Conservation (phyloP, 2,888 invertebrate genomes). For the Hylaea fasciaria region DNA sequence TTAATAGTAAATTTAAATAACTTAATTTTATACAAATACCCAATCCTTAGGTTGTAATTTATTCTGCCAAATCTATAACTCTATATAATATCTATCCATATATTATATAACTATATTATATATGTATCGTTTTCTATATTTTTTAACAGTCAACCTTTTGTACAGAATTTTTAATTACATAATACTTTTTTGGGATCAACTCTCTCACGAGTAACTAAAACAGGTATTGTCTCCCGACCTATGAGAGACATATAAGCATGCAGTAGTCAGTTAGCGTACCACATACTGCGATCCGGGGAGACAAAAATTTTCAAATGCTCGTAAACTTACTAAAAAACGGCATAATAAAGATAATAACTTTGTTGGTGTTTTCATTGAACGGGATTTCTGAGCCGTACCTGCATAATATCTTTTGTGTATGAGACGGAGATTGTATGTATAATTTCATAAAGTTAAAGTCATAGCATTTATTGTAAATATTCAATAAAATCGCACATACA, state of each 20-base stretch:
- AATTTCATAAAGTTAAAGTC: neutral
- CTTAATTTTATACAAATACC: no score
- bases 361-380: conserved; percentile 34
- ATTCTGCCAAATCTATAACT: no score
- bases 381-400: conserved; percentile 25
- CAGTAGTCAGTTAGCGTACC: conserved; percentile 38
- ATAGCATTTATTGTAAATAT: no score
- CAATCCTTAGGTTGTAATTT: no score
- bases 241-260: conserved; percentile 22
- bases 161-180: no score
- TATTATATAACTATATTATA: no score
- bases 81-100: no score
- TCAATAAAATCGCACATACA: no score
- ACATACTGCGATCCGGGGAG: conserved; percentile 43
- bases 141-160: no score
- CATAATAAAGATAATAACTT: conserved; percentile 39
- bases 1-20: no score
- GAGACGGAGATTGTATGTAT: neutral
- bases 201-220: conserved; percentile 1
- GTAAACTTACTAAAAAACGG: conserved; percentile 38
- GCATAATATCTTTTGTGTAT: conserved; percentile 24
- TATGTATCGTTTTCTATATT: no score
- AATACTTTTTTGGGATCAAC: no score
- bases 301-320: conserved; percentile 44
- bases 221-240: conserved; percentile 7